Evolutionary conservation across 53 echinoderm and acorn worm genomes (phyloP).

Genomic region (Antedon mediterranea): DNA sequence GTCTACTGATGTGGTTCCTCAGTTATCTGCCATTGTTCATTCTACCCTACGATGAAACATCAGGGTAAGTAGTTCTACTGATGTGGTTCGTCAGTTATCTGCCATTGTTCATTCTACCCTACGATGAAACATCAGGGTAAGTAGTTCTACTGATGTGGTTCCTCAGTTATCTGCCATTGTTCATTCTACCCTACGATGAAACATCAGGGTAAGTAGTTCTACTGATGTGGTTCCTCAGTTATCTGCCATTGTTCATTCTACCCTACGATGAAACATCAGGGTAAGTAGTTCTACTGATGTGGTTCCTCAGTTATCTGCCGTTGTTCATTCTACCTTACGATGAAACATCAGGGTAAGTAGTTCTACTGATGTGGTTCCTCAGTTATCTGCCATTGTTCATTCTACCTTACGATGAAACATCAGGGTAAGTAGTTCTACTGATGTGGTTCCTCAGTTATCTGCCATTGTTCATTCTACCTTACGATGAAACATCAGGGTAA

Average conservation of each 20-base stretch:
- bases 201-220: constrained; percentile 37
- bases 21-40: constrained; percentile 71
- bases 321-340: constrained; percentile 43
- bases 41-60: constrained; percentile 29
- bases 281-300: constrained; percentile 55
- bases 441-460: constrained; percentile 85
- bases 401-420: constrained; percentile 29
- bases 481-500: constrained; percentile 25
- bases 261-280: constrained; percentile 27
- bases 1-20: constrained; percentile 75
- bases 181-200: constrained; percentile 39
- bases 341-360: constrained; percentile 17
- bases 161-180: constrained; percentile 63
- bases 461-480: constrained; percentile 47
- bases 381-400: constrained; percentile 71
- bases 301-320: constrained; percentile 86
- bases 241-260: constrained; percentile 58
- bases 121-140: constrained; percentile 25
- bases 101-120: constrained; percentile 47
- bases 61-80: constrained; percentile 59
- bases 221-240: constrained; percentile 78
- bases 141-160: constrained; percentile 77
- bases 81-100: constrained; percentile 85
- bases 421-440: constrained; percentile 44
- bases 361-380: constrained; percentile 70